Conservation (phyloP, 1,140 invertebrate species). For the Subanguina moxae region DNA sequence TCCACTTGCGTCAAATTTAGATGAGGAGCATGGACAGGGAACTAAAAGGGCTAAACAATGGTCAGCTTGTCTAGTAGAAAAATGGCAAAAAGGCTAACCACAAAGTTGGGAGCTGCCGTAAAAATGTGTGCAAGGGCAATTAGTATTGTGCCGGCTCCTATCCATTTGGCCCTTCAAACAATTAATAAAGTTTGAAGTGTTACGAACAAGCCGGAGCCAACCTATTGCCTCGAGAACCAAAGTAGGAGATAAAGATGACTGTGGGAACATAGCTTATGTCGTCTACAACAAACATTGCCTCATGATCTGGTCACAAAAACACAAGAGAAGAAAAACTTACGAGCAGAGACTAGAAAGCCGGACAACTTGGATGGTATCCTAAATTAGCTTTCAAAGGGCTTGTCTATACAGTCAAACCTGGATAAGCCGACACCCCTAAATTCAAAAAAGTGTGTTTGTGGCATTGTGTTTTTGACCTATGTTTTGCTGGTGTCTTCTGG, state of each 20-base stretch:
- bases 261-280: constrained; percentile 58
- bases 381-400: too few relatives aligned
- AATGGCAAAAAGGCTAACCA: neutral
- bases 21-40: constrained; percentile 41
- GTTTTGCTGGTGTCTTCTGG: too few relatives aligned
- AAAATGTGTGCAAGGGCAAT: constrained; percentile 53
- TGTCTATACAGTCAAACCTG: too few relatives aligned
- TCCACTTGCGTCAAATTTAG: constrained; percentile 52
- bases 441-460: too few relatives aligned
- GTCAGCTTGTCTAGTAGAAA: neutral
- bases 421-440: too few relatives aligned
- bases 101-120: constrained; percentile 30
- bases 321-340: constrained; percentile 9
- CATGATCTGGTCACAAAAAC: too few relatives aligned
- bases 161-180: constrained; percentile 50
- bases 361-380: constrained; percentile 55
- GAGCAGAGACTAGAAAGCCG: constrained; percentile 53
- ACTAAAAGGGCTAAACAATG: constrained; percentile 40
- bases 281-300: constrained; percentile 35
- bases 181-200: too few relatives aligned
- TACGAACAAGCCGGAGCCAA: too few relatives aligned
- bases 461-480: too few relatives aligned
- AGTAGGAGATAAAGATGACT: constrained; percentile 58
- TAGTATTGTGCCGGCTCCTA: constrained; percentile 51
- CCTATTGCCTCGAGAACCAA: constrained; percentile 44